Conservation (phyloP, 2,113 vertebrate genomes). For the Neotragus pygmaeus region DNA sequence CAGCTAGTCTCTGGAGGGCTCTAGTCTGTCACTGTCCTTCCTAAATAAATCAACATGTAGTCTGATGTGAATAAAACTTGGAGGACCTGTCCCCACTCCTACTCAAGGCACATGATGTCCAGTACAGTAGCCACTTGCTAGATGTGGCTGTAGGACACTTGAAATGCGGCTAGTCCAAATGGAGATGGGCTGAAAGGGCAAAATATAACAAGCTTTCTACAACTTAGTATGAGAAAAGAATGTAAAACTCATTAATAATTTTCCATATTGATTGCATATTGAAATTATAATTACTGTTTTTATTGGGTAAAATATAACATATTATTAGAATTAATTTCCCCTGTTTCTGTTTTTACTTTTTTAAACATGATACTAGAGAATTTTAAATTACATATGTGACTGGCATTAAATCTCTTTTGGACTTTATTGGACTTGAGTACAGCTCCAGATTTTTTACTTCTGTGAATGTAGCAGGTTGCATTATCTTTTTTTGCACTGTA, state of each 20-base stretch:
- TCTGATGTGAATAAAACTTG: not conserved
- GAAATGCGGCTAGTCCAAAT: not conserved
- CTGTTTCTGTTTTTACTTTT: not conserved
- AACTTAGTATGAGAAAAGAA: not conserved
- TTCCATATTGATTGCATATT: not conserved
- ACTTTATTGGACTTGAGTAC: not conserved
- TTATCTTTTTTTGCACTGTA: not conserved
- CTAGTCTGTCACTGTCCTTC: not conserved
- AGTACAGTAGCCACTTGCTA: not conserved
- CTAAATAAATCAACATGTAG: not conserved
- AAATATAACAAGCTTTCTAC: not conserved
- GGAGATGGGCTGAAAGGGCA: not conserved
- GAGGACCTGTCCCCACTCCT: not conserved
- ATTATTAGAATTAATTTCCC: conserved; percentile 1
- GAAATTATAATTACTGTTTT: not conserved
- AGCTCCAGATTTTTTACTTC: not conserved
- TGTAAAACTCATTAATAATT: not conserved
- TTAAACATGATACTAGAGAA: not conserved
- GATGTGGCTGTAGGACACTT: not conserved
- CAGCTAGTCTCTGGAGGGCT: not conserved
- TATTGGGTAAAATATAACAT: not conserved
- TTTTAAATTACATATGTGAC: not conserved
- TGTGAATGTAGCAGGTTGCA: not conserved
- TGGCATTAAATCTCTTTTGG: not conserved
- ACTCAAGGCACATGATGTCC: too few species aligned